Base-by-base conservation (phyloP, 2,888 invertebrate species). In the Parnassius apollo region DNA sequence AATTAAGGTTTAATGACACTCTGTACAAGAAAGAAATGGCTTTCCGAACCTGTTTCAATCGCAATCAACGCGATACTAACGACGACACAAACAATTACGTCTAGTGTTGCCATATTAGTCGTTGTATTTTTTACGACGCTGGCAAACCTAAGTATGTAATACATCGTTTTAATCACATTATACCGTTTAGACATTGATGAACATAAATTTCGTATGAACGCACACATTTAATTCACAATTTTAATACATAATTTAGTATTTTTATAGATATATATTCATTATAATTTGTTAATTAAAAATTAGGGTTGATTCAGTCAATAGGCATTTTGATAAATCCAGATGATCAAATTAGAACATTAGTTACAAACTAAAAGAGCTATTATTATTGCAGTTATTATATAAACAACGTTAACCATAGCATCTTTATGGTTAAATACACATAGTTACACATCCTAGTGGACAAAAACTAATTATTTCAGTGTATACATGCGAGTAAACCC, bases 141-240 rank as follows among this genome's bases (percentile, higher is more conserved):
- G 73, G 71, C 69, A 71, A 69, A 65, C 69, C 70, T 75, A 67
- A 65, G 13, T 72, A 74, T 68, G 70, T 73, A 72, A 74, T 75
- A 78, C 72, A 75, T 77, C 75, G 69, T 72, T 71, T 73, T 71
- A 71, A 80, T 79, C 81, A 80, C 81, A 80, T 71, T 59, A 56
- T 67, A 65, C 75, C 76, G 72, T 57, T 45, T 50, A 42, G 55
- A 49, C 56, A 61, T 48, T 48, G 57, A 62, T 62, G 57, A 61
- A 61, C 61, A 57, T 22, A 53, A 53, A 62, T 57, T 57, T 57
- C 42, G 50, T 48, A 46, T 46, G n/a, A 11, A n/a, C n/a, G 9
- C 13, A 9, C 11, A 18, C 13, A 49, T 49, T 49, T 13, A 44
- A 11, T 44, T 8, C 11, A 49, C 49, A 49, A 9, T 49, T 49